Base-by-base conservation (phyloP, 2,797 vertebrate genomes). In the Leptoclinus maculatus region DNA sequence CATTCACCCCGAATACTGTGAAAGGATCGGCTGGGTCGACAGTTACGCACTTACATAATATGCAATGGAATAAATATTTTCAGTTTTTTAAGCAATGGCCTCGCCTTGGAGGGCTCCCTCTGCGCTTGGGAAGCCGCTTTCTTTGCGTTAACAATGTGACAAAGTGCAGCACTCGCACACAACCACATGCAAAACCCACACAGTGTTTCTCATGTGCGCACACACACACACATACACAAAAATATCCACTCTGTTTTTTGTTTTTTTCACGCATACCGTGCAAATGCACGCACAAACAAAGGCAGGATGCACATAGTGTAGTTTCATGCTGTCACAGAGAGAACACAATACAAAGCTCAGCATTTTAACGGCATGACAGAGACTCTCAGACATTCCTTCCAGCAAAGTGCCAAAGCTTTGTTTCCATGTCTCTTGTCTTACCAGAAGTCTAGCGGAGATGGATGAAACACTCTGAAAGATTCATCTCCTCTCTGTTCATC, bases 311-410 rank as follows among this genome's bases (percentile, higher is more conserved):
- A 29, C 54, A 29, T 47, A 56, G 38, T 74, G 70, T 82, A 66
- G 78, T 54, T 80, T 67, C 27, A 60, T 36, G 65, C 71, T 84
- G 82, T 29, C 56, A 36, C 59, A 53, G 76, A 77, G 74, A 70
- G 77, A 79, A 65, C 67, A 80, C 79, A 66, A 60, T 56, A 69
- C 87, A 85, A 74, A 83, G 80, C 82, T 68, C 58, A 75, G 74
- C 67, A 21, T 89, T 89, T 89, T 79, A 88, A 54, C 85, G 83
- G 71, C 71, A 67, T 71, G 86, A 92, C 87, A 68, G 84, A 80
- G 59, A 12, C 83, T 51, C 71, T 85, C 71, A 80, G 75, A 79
- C 71, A 25, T 79, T 57, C 56, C 83, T 79, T 79, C 74, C 84
- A 87, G 79, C 79, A 71, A 81, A 80, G 78, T 78, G 83, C 71